Evolutionary conservation across 2,113 vertebrate genomes (phyloP).

Genomic region (Vimba vimba): DNA sequence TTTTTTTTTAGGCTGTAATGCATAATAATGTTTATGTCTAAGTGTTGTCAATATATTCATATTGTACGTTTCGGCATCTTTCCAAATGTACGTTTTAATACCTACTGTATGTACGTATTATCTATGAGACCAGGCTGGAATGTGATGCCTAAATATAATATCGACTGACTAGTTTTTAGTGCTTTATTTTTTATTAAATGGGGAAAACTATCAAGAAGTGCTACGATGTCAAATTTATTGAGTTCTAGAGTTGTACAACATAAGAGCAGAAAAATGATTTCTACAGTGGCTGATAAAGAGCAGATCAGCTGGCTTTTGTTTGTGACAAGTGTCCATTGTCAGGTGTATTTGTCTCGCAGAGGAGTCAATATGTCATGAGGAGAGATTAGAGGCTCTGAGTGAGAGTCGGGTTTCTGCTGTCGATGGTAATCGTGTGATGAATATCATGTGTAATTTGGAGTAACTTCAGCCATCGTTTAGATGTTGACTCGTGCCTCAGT

Average conservation of each 20-base stretch:
- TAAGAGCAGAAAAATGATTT: neutral
- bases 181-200: too few species aligned
- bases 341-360: neutral
- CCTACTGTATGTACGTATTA: too few species aligned
- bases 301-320: neutral
- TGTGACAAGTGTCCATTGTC: neutral
- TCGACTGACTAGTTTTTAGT: too few species aligned
- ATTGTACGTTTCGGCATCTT: too few species aligned
- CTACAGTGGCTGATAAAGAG: neutral
- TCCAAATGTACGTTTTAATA: too few species aligned
- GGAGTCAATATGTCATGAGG: conserved; percentile 15
- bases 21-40: too few species aligned
- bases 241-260: too few species aligned
- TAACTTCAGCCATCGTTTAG: neutral
- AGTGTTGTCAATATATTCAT: too few species aligned
- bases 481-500: conserved; percentile 29
- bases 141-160: too few species aligned
- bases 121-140: too few species aligned
- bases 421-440: conserved; percentile 32
- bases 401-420: conserved; percentile 17
- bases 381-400: conserved; percentile 11
- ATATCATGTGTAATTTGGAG: conserved; percentile 27
- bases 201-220: too few species aligned
- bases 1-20: too few species aligned
- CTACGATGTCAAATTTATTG: neutral